Evolutionary conservation across 23 tunicate genomes (phyloP).

Genomic region (Styela clava): DNA sequence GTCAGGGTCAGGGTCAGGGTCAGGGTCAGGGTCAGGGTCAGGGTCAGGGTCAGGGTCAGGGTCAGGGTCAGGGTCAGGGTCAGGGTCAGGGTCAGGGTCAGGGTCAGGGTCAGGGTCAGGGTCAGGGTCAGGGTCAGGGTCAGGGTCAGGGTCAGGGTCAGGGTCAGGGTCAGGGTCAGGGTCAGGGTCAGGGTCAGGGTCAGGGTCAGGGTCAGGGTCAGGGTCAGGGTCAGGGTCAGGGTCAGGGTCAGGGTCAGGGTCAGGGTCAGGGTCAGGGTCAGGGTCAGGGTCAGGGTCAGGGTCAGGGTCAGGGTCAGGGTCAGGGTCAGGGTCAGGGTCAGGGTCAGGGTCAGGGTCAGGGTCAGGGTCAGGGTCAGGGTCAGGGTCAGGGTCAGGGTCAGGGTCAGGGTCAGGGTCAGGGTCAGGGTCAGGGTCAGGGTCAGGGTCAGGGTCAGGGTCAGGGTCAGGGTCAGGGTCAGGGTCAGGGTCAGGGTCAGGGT

Average conservation of each 20-base stretch:
- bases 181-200: slow-evolving; percentile 74
- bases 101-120: slow-evolving; percentile 76
- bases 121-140: slow-evolving; percentile 78
- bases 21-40: slow-evolving; percentile 76
- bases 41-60: slow-evolving; percentile 82
- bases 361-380: slow-evolving; percentile 78
- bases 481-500: slow-evolving; percentile 43
- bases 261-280: slow-evolving; percentile 76
- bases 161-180: slow-evolving; percentile 85
- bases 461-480: slow-evolving; percentile 77
- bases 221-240: slow-evolving; percentile 79
- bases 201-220: slow-evolving; percentile 77
- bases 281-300: slow-evolving; percentile 76
- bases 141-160: slow-evolving; percentile 65
- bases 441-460: slow-evolving; percentile 86
- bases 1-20: slow-evolving; percentile 80
- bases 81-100: slow-evolving; percentile 70
- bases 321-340: slow-evolving; percentile 65
- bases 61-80: slow-evolving; percentile 80
- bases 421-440: slow-evolving; percentile 83
- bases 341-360: slow-evolving; percentile 70
- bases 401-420: slow-evolving; percentile 91
- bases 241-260: slow-evolving; percentile 78
- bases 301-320: slow-evolving; percentile 64
- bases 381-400: slow-evolving; percentile 75